A percentile compares a stretch with the other conserved stretches of the same genome.
Evolutionary conservation across 2,888 invertebrate species (phyloP).

Genomic region (Escarpia spicata): DNA sequence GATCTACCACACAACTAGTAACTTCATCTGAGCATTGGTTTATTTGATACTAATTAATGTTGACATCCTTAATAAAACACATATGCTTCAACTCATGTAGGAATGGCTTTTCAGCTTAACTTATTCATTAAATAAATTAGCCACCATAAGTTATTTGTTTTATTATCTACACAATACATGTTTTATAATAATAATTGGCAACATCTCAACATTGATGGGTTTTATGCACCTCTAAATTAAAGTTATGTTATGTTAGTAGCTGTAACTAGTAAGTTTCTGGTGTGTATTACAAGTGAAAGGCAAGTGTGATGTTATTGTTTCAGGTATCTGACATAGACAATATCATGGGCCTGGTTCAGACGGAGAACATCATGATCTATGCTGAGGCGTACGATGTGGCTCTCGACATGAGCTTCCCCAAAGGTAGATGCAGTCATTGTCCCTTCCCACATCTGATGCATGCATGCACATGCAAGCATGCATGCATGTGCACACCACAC

Average conservation of each 20-base stretch:
- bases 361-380: conserved; percentile 61
- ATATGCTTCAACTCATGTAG: background rate
- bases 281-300: background rate
- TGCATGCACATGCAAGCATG: background rate
- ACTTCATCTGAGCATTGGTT: too few relatives aligned
- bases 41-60: background rate
- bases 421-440: conserved; percentile 51
- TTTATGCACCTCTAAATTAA: background rate
- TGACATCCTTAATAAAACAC: background rate
- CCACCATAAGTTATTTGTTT: background rate
- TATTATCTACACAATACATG: background rate
- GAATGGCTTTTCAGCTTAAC: background rate
- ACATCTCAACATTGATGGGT: background rate
- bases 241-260: too few relatives aligned
- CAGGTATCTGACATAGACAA: conserved; percentile 63
- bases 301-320: conserved; percentile 19
- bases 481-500: background rate
- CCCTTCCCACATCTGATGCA: background rate
- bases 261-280: too few relatives aligned
- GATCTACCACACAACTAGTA: too few relatives aligned
- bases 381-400: conserved; percentile 66
- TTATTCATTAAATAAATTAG: background rate
- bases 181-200: background rate
- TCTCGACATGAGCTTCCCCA: conserved; percentile 66
- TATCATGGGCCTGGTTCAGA: conserved; percentile 62